Evolutionary conservation across 2,113 vertebrate genomes (phyloP).

Genomic region (Sterna hirundo): DNA sequence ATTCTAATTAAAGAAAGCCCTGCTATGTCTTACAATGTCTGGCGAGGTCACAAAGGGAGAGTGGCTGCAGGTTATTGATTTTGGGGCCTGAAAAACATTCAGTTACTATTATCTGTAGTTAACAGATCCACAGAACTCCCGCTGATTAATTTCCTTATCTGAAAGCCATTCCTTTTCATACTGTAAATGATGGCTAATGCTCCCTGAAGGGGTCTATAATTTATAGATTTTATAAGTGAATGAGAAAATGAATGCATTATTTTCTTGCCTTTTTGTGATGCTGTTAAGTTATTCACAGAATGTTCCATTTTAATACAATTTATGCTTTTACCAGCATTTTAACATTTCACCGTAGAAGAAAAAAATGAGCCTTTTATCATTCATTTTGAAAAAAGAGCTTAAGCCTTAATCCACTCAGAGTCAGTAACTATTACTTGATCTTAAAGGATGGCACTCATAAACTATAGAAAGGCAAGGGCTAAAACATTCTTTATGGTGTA

Average conservation of each 20-base stretch:
- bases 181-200: background rate
- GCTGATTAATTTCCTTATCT: conserved; percentile 36
- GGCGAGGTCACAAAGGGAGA: background rate
- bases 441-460: conserved; percentile 31
- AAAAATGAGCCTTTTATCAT: background rate
- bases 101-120: conserved; percentile 6
- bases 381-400: background rate
- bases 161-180: background rate
- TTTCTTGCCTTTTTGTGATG: conserved; percentile 9
- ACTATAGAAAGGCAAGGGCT: conserved; percentile 1
- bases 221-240: conserved; percentile 35
- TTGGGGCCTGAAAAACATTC: background rate
- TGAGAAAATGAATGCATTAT: conserved; percentile 12
- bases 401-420: conserved; percentile 10
- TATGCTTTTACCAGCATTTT: conserved; percentile 31
- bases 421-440: conserved; percentile 32
- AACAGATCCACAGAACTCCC: background rate
- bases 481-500: conserved; percentile 27
- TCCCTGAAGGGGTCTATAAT: background rate
- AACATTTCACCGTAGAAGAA: background rate
- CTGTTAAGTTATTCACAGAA: conserved; percentile 16
- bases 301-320: conserved; percentile 47
- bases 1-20: background rate
- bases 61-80: background rate
- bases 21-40: background rate